Base-by-base conservation (phyloP, 2,113 vertebrate genomes). In the Lophura nycthemera region DNA sequence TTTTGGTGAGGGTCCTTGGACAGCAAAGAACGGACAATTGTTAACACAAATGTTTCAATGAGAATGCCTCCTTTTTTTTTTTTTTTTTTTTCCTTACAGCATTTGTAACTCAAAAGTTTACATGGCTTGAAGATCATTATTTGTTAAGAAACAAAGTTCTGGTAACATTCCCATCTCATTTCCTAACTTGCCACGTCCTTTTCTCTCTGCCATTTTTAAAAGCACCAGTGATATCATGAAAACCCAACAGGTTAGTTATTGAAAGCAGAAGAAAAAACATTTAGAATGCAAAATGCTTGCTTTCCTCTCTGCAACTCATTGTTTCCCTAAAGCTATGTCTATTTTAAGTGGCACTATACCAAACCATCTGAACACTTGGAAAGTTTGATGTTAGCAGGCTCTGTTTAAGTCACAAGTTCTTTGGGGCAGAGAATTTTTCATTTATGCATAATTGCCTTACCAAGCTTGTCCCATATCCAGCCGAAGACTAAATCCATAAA, bases 231-330 rank as follows among this genome's bases (percentile, higher is more conserved):
- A 84, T 5, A 57, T 19, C 15, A 70, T 6, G 24, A 50, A 80
- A 73, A 19, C 36, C 57, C 0, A 0, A 76, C 77, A 92, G 89
- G 77, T 94, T 91, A 78, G 52, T 79, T 86, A 85, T 3, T 82
- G 59, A 88, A 94, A 95, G 83, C 27, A 93, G 86, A 88, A 56
- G 45, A 50, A 83, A 89, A 89, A 84, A 43, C 32, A 16, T 54
- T 74, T 73, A 79, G 47, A 87, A 89, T 59, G 61, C 30, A 42
- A 93, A 90, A 32, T 10, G 3, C 32, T 90, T 72, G n/a, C 47
- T 94, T 87, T 85, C 56, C 59, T 92, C 70, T 75, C 86, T 89
- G 70, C 57, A 82, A 60, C 48, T 92, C 66, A 43, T 0, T 76
- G 84, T 71, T 27, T 78, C 59, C 57, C 67, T 40, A 70, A 2